These are phyloP conservation scores for Mustelus asterias DNA, from an alignment of 2,113 vertebrate species.

Conservation along the genomic window DNA sequence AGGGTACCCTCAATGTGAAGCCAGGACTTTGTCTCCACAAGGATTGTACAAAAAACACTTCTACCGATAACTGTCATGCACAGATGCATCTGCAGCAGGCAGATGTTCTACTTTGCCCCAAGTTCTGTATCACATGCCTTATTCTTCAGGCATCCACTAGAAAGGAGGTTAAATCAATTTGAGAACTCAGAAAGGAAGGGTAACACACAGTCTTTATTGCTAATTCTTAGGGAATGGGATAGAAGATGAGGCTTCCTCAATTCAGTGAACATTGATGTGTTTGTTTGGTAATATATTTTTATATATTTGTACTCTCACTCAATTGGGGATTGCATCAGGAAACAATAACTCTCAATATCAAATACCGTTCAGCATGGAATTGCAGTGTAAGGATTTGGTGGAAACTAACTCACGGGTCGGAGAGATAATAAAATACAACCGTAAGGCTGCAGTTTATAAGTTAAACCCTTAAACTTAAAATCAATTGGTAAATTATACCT, in stretches of 20 bases:
- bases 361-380: background rate
- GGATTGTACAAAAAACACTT: too few species aligned
- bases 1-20: too few species aligned
- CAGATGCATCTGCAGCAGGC: too few species aligned
- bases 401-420: background rate
- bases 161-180: background rate
- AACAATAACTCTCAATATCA: background rate
- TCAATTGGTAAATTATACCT: background rate
- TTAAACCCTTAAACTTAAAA: background rate
- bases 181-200: background rate
- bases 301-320: too few species aligned
- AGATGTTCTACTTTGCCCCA: background rate
- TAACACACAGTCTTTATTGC: too few species aligned
- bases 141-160: background rate
- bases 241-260: background rate
- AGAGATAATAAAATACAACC: background rate
- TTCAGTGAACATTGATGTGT: background rate
- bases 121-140: background rate
- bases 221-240: background rate
- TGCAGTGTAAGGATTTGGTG: background rate
- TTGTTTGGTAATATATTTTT: too few species aligned
- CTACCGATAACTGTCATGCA: too few species aligned
- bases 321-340: background rate
- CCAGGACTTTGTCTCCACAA: too few species aligned
- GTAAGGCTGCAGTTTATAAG: background rate